phyloP scores from a whole-genome alignment of 2,113 vertebrate species.

The Arvicanthis niloticus region DNA sequence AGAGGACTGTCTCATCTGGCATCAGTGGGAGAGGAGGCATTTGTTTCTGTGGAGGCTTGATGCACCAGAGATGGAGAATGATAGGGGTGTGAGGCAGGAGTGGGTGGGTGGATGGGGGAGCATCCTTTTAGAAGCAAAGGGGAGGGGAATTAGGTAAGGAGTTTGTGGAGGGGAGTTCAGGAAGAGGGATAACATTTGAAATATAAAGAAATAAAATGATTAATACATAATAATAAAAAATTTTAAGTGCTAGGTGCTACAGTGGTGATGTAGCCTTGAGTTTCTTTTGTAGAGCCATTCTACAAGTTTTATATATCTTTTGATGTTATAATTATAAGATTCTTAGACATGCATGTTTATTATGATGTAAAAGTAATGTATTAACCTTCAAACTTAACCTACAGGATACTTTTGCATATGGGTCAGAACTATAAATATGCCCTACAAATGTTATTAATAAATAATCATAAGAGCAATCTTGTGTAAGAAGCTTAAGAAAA shows the following conservation, averaged over 20 bases:
- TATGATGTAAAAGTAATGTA: background rate
- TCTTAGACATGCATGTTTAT: background rate
- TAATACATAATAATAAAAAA: background rate
- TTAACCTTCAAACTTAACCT: background rate
- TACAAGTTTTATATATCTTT: background rate
- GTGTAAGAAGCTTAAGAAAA: background rate
- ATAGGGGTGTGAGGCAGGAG: no score
- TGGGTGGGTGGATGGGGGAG: no score
- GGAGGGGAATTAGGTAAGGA: no score
- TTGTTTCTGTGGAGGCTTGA: no score
- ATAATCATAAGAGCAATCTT: background rate
- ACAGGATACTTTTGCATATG: background rate
- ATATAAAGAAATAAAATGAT: no score
- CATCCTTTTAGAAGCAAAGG: no score
- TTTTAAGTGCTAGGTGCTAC: background rate
- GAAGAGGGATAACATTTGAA: no score
- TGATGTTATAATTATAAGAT: background rate
- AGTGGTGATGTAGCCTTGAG: background rate
- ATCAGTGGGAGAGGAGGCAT: no score
- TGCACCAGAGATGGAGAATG: no score
- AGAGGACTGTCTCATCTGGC: no score
- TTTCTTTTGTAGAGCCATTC: no score
- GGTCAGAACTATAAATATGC: background rate
- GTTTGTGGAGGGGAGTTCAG: no score
- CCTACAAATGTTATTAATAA: background rate